Evolutionary conservation across 2,113 vertebrate species (phyloP).

Genomic region (Chroicocephalus ridibundus): DNA sequence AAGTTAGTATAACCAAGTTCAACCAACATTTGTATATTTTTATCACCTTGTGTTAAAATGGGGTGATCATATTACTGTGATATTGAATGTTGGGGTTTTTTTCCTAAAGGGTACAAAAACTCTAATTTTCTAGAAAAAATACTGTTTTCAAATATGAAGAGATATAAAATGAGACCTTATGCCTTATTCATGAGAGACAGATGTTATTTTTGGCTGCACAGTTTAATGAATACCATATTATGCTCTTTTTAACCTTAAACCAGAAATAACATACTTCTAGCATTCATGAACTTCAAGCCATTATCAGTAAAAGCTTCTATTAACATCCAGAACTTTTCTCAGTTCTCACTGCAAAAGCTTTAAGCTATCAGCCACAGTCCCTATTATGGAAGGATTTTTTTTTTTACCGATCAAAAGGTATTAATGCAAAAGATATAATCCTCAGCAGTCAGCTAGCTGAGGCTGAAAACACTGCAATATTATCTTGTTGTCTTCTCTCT

Average conservation of each 20-base stretch:
- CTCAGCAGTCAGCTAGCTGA: not conserved
- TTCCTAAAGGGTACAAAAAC: conserved; percentile 18
- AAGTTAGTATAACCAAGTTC: conserved; percentile 12
- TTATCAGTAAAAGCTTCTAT: conserved; percentile 69
- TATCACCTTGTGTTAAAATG: conserved; percentile 31
- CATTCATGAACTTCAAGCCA: conserved; percentile 62
- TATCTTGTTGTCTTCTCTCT: not conserved
- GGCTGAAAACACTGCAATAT: not conserved
- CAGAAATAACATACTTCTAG: conserved; percentile 65
- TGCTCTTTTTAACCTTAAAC: conserved; percentile 65
- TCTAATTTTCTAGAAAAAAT: conserved; percentile 60
- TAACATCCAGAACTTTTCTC: conserved; percentile 57
- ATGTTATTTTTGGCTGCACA: conserved; percentile 77
- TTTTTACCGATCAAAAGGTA: not conserved
- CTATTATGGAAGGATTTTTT: not conserved
- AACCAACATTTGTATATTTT: conserved; percentile 28
- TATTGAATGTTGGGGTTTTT: conserved; percentile 53
- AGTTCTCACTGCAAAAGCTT: conserved; percentile 28
- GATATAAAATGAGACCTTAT: conserved; percentile 69
- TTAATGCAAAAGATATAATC: not conserved
- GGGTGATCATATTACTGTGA: not conserved
- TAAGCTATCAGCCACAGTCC: conserved; percentile 1
- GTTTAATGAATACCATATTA: conserved; percentile 75
- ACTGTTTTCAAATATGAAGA: conserved; percentile 60
- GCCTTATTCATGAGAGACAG: conserved; percentile 74